phyloP scores from a whole-genome alignment of 2,113 vertebrate genomes.

The Meles meles region DNA sequence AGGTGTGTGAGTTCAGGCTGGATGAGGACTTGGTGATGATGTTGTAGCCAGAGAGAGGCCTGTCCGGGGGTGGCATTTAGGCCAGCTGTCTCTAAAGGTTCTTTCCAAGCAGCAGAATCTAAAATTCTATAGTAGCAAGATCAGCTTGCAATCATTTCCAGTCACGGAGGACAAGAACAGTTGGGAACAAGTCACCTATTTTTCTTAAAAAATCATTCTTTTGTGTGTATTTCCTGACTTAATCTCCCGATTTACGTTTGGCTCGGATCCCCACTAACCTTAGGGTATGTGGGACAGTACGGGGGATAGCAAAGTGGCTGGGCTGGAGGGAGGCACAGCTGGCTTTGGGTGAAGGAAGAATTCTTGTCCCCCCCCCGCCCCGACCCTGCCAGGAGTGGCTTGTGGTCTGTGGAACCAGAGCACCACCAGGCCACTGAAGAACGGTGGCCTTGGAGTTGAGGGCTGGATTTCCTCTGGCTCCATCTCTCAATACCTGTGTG shows the following conservation, averaged over 20 bases:
- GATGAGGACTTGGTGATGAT: neutral
- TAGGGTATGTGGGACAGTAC: neutral
- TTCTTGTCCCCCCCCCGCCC: neutral
- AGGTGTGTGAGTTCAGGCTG: neutral
- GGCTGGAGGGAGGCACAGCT: neutral
- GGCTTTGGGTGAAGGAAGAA: neutral
- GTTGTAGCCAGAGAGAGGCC: fast-evolving
- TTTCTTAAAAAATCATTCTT: neutral
- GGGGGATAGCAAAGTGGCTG: neutral
- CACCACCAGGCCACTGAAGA: neutral
- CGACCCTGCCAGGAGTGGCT: neutral
- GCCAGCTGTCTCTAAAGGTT: neutral
- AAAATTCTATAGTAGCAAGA: neutral
- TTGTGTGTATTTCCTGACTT: neutral
- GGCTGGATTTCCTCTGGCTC: neutral
- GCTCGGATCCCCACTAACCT: neutral
- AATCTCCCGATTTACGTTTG: neutral
- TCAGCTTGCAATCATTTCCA: neutral
- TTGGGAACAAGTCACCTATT: neutral
- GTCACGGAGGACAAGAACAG: neutral
- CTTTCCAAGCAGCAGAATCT: neutral
- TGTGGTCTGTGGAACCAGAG: neutral
- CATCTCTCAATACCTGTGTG: neutral
- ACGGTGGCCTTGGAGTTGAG: neutral
- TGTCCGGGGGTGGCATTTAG: neutral